A percentile compares a stretch with the other conserved stretches of the same genome.
Conservation (phyloP, 1,140 invertebrate genomes). For the Diorhabda elongata region DNA sequence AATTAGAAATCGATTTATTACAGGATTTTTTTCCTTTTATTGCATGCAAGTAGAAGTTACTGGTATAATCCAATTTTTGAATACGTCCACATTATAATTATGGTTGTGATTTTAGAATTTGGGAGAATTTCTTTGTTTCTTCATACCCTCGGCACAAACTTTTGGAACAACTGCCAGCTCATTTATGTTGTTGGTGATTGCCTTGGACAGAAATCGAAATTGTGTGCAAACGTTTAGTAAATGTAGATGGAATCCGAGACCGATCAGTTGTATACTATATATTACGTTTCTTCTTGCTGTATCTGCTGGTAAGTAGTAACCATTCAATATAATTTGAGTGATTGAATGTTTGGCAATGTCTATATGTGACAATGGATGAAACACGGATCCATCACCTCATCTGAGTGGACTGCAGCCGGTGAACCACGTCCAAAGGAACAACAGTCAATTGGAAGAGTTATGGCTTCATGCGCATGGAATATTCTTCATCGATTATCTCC, state of each 20-base stretch:
- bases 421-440: not conserved
- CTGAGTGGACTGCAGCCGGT: not conserved
- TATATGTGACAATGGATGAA: not conserved
- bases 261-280: conserved; percentile 33
- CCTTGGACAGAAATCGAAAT: conserved; percentile 52
- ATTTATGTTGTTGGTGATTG: conserved; percentile 52
- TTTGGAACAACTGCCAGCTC: conserved; percentile 51
- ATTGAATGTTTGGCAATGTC: no score
- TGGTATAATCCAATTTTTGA: not conserved
- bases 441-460: not conserved
- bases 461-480: not conserved
- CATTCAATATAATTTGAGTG: no score
- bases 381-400: not conserved
- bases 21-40: not conserved
- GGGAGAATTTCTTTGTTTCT: conserved; percentile 48
- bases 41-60: no score
- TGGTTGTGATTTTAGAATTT: conserved; percentile 41
- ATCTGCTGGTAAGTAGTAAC: conserved; percentile 36
- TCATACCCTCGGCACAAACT: conserved; percentile 52
- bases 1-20: not conserved
- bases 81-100: not conserved
- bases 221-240: conserved; percentile 44
- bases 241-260: conserved; percentile 47
- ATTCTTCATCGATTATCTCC: no score
- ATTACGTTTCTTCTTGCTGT: conserved; percentile 44